Evolutionary conservation across 1,140 invertebrate genomes (phyloP).

Genomic region (Drosophila mauritiana): DNA sequence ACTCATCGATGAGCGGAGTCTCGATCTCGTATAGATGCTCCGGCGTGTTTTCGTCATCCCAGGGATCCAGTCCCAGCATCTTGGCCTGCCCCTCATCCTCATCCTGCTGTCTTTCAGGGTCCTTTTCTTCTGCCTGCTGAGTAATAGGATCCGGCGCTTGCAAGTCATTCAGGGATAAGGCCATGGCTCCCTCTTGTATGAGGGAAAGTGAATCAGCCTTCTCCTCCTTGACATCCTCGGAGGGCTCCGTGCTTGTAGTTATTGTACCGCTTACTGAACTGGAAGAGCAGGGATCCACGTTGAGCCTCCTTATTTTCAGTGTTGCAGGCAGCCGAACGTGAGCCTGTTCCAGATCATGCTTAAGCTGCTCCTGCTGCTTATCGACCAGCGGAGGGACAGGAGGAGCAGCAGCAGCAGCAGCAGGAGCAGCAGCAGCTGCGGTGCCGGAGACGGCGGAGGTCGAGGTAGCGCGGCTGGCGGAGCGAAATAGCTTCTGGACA

Average conservation of each 20-base stretch:
- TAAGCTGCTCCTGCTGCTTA: constrained; percentile 42
- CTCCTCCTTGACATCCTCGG: neutral
- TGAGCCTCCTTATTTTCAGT: constrained; percentile 55
- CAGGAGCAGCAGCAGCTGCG: neutral
- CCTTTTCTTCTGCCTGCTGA: constrained; percentile 1
- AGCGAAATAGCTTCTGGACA: constrained; percentile 63
- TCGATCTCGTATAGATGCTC: constrained; percentile 38
- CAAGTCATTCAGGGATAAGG: constrained; percentile 7
- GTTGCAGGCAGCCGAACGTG: constrained; percentile 59
- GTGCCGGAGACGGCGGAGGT: constrained; percentile 4
- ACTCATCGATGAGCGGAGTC: constrained; percentile 23
- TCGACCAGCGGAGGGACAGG: constrained; percentile 18
- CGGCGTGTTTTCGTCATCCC: constrained; percentile 31
- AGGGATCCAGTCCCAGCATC: constrained; percentile 7
- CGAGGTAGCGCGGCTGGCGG: constrained; percentile 4
- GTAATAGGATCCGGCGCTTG: constrained; percentile 15
- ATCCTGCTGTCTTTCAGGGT: neutral
- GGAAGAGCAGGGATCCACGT: constrained; percentile 19
- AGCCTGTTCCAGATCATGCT: constrained; percentile 50
- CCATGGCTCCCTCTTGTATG: constrained; percentile 14
- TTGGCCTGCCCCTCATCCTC: neutral
- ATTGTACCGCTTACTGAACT: neutral
- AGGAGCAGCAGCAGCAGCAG: neutral
- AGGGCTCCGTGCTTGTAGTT: neutral
- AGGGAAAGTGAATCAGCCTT: neutral